These are phyloP conservation scores for Glaucomys volans DNA, from an alignment of 2,113 vertebrate genomes.

Conservation along the genomic window DNA sequence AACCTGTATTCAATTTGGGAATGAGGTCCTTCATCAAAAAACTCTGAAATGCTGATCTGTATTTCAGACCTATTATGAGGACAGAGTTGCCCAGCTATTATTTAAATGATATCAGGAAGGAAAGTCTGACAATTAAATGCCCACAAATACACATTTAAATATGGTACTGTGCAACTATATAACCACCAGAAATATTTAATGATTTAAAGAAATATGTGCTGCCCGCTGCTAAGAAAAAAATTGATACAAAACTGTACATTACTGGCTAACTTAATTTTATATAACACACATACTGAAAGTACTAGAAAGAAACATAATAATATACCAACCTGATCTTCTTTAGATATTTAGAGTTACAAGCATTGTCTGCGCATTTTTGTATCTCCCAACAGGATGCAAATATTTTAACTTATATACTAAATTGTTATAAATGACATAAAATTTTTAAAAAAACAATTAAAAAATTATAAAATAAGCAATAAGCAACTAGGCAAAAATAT, in stretches of 20 bases:
- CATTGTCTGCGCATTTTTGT: background rate
- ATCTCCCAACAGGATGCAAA: background rate
- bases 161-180: background rate
- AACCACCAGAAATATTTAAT: background rate
- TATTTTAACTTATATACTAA: slow-evolving; percentile 8
- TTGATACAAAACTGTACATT: background rate
- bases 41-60: background rate
- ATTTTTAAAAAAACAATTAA: background rate
- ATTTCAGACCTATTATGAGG: background rate
- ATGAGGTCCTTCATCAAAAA: background rate
- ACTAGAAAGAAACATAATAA: background rate
- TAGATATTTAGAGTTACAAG: background rate
- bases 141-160: background rate
- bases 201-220: background rate
- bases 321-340: slow-evolving; percentile 1
- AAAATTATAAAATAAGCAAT: background rate
- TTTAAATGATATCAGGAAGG: background rate
- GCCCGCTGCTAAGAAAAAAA: background rate
- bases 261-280: slow-evolving; percentile 24
- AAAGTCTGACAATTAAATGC: background rate
- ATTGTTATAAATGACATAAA: slow-evolving; percentile 2
- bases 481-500: background rate
- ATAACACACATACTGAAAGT: background rate
- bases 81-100: background rate
- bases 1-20: background rate